phyloP scores from a whole-genome alignment of 2,797 vertebrate genomes.

The Manis crassicaudata region DNA sequence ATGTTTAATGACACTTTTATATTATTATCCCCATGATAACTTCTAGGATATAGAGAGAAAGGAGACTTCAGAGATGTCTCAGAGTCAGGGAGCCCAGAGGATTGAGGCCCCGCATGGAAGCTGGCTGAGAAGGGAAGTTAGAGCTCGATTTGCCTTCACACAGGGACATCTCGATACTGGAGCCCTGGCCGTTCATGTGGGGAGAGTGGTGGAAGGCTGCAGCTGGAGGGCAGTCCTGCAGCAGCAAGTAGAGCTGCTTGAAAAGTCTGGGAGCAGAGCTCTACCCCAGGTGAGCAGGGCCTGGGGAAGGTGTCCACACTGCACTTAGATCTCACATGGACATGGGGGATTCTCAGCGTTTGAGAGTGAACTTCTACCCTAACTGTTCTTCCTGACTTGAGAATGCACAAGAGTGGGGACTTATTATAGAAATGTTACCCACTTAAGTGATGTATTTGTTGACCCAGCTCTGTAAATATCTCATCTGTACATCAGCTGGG shows the following conservation, averaged over 20 bases:
- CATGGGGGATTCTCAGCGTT: neutral
- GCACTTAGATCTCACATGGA: neutral
- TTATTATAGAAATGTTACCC: neutral
- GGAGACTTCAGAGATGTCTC: neutral
- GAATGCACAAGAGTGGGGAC: neutral
- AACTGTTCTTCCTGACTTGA: neutral
- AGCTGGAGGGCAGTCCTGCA: neutral
- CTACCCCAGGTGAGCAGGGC: neutral
- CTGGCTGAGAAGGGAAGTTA: fast-evolving
- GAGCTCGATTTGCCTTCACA: neutral
- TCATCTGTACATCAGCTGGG: conserved; percentile 40
- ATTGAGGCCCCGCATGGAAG: neutral
- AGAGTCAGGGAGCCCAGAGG: neutral
- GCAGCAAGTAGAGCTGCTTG: neutral
- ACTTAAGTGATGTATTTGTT: neutral
- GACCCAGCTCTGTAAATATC: neutral
- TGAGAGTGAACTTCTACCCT: neutral
- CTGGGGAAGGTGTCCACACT: neutral
- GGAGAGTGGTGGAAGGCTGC: neutral
- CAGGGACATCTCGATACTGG: neutral
- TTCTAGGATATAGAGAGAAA: neutral
- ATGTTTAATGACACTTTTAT: neutral
- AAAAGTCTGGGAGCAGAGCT: neutral
- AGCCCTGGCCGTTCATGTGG: neutral
- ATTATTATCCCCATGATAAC: neutral